These are phyloP conservation scores for Gallinago stenura DNA, from an alignment of 2,797 vertebrate species.

Conservation along the genomic window DNA sequence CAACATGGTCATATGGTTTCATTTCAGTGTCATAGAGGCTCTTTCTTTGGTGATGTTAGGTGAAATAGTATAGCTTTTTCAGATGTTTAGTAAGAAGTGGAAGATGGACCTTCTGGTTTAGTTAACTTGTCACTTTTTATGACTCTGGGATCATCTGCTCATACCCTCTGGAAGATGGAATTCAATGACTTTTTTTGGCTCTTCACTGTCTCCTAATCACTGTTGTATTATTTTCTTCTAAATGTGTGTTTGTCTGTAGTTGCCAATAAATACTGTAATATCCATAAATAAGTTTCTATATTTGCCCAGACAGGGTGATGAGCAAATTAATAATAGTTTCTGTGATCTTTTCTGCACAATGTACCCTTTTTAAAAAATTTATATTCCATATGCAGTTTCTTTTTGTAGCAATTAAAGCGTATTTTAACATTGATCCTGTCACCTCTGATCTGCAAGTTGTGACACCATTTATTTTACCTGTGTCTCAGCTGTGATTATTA, in stretches of 20 bases:
- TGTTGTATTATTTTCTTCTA: background rate
- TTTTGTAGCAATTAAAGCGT: background rate
- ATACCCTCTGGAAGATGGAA: background rate
- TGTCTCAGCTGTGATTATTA: background rate
- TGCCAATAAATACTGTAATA: background rate
- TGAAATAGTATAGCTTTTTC: background rate
- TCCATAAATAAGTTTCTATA: background rate
- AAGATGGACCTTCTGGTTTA: background rate
- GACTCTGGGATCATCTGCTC: background rate
- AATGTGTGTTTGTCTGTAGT: background rate
- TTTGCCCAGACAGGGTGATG: background rate
- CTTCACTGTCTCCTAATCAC: background rate
- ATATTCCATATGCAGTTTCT: background rate
- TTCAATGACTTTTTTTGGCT: background rate
- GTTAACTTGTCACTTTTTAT: background rate
- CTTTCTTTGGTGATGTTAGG: background rate
- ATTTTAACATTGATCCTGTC: background rate
- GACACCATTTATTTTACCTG: background rate
- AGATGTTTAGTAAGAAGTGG: background rate
- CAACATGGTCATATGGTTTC: background rate
- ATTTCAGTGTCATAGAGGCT: background rate
- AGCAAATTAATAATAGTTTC: background rate
- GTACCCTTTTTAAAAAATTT: background rate
- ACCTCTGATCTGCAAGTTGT: background rate
- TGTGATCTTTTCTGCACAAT: background rate